Conservation (phyloP, 1,140 invertebrate species). For the Holotrichia oblita region DNA sequence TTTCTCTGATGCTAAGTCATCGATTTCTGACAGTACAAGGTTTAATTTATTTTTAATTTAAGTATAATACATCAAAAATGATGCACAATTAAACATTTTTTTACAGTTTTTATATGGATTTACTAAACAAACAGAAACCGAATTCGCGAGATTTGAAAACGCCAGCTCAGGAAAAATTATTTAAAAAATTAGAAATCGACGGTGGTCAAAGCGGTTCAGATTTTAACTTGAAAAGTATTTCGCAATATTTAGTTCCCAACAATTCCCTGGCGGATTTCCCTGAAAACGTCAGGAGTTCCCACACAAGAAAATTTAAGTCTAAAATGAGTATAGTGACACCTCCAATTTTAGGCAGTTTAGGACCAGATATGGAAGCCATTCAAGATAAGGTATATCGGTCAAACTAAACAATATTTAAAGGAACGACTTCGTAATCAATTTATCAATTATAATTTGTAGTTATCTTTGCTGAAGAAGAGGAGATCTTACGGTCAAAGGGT, state of each 20-base stretch:
- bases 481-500: slow-evolving; percentile 55
- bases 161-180: not conserved
- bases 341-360: slow-evolving; percentile 44
- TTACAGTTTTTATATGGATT: slow-evolving; percentile 7
- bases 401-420: too few species aligned
- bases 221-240: slow-evolving; percentile 42
- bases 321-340: not conserved
- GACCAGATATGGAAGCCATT: slow-evolving; percentile 44
- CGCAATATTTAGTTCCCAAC: slow-evolving; percentile 1
- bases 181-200: not conserved
- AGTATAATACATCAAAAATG: too few species aligned
- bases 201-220: not conserved
- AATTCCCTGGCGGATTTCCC: too few species aligned
- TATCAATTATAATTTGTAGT: slow-evolving; percentile 47
- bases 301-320: slow-evolving; percentile 15
- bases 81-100: slow-evolving; percentile 8
- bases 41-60: not conserved
- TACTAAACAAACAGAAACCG: not conserved
- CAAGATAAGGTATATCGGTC: slow-evolving; percentile 51
- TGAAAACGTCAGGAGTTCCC: not conserved
- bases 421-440: too few species aligned
- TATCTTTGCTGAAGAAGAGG: slow-evolving; percentile 50
- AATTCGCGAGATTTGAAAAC: not conserved
- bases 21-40: slow-evolving; percentile 38
- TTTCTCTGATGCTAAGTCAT: slow-evolving; percentile 20